phyloP scores from a whole-genome alignment of 2,888 invertebrate species.

The Caenorhabditis macrosperma region DNA sequence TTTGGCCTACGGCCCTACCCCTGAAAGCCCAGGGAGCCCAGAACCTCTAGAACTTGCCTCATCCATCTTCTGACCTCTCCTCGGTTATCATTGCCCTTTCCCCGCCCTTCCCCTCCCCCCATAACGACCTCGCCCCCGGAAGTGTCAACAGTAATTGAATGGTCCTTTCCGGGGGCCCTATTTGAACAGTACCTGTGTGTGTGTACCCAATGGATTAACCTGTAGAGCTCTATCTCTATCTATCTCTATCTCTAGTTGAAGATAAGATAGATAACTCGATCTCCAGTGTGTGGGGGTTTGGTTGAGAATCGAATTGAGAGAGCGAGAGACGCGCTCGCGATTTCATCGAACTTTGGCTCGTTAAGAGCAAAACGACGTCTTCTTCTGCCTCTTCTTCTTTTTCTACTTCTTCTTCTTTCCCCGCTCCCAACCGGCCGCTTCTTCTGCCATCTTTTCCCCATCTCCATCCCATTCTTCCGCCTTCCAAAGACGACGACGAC shows the following conservation, averaged over 20 bases:
- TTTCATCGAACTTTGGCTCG: conserved; percentile 57
- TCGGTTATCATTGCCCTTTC: conserved; percentile 31
- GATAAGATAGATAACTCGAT: neutral
- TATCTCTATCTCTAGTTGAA: neutral
- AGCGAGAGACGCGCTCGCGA: conserved; percentile 27
- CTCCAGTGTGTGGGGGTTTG: too few species aligned
- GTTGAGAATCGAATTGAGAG: too few species aligned
- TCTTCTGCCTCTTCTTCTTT: neutral
- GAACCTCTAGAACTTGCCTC: too few species aligned
- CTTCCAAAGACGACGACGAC: neutral
- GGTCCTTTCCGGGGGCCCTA: conserved; percentile 42
- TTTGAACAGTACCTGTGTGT: conserved; percentile 46
- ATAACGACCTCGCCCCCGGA: conserved; percentile 50
- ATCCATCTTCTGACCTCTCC: neutral
- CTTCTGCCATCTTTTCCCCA: conserved; percentile 15
- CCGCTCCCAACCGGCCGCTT: conserved; percentile 14
- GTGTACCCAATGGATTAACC: conserved; percentile 51
- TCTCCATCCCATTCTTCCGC: neutral
- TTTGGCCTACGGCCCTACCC: too few species aligned
- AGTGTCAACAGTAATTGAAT: conserved; percentile 57
- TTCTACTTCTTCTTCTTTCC: conserved; percentile 1
- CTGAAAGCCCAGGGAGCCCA: too few species aligned
- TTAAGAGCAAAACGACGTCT: conserved; percentile 54
- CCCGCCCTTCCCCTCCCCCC: neutral
- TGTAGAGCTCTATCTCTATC: conserved; percentile 27